Conservation (phyloP, 2,888 invertebrate species). For the Boloria euphrosyne region DNA sequence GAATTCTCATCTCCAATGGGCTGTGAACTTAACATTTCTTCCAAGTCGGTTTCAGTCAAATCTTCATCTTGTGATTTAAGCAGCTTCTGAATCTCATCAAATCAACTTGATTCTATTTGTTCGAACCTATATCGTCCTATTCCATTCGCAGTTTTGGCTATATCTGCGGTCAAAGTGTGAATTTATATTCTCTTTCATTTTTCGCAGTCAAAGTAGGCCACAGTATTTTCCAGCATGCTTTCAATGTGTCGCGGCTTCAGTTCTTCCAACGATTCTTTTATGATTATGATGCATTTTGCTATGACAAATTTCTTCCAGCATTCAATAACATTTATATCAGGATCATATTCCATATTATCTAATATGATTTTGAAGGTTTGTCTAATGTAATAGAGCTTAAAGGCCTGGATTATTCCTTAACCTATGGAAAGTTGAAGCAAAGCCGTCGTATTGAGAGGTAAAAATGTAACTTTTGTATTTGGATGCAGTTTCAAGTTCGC, state of each 20-base stretch:
- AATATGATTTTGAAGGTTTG: slow-evolving; percentile 40
- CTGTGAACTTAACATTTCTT: slow-evolving; percentile 44
- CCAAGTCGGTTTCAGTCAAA: slow-evolving; percentile 48
- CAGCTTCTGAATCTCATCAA: slow-evolving; percentile 44
- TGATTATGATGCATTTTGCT: slow-evolving; percentile 45
- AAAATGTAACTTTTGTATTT: slow-evolving; percentile 40
- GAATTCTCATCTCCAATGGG: slow-evolving; percentile 41
- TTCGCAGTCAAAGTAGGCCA: slow-evolving; percentile 41
- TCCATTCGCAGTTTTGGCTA: slow-evolving; percentile 44
- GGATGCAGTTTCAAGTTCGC: slow-evolving; percentile 41
- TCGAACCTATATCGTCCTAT: slow-evolving; percentile 46
- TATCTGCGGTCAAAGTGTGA: slow-evolving; percentile 44
- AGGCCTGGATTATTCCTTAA: slow-evolving; percentile 44
- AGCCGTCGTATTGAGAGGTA: slow-evolving; percentile 42
- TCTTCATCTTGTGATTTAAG: slow-evolving; percentile 44
- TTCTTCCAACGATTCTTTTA: slow-evolving; percentile 45
- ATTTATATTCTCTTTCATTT: slow-evolving; percentile 42
- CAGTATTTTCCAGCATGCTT: slow-evolving; percentile 39
- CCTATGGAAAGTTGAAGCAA: slow-evolving; percentile 46
- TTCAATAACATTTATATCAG: slow-evolving; percentile 44
- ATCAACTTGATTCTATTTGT: slow-evolving; percentile 44
- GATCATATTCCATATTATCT: slow-evolving; percentile 45
- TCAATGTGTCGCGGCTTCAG: slow-evolving; percentile 39
- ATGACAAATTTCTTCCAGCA: slow-evolving; percentile 45
- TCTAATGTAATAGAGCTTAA: slow-evolving; percentile 43